These are phyloP conservation scores for Rhyacophila brunnea DNA, from an alignment of 1,140 invertebrate species.

Conservation along the genomic window DNA sequence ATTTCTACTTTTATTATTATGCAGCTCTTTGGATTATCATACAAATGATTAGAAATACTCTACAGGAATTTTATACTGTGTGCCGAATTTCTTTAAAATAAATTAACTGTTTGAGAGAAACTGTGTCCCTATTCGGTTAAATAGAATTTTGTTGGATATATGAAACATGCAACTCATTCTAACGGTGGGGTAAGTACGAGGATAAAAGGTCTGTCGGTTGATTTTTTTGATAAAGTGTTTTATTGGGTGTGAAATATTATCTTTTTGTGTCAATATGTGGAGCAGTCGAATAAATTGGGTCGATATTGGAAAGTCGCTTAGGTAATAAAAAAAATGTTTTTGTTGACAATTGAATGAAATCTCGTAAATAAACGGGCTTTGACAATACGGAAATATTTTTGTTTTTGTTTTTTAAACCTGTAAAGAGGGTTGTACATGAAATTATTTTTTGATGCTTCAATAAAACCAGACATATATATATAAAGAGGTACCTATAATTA, in stretches of 20 bases:
- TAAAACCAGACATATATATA: too few species aligned
- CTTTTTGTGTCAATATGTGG: slow-evolving; percentile 1
- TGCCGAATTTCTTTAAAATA: not conserved
- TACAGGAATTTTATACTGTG: not conserved
- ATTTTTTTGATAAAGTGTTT: not conserved
- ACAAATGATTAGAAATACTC: too few species aligned
- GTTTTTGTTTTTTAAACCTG: not conserved
- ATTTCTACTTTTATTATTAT: too few species aligned
- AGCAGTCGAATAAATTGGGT: slow-evolving; percentile 6
- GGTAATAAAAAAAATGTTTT: slow-evolving; percentile 5
- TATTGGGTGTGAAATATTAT: slow-evolving; percentile 13
- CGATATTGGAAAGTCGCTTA: slow-evolving; percentile 1
- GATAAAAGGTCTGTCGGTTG: too few species aligned
- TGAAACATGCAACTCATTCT: not conserved
- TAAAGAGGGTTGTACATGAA: too few species aligned
- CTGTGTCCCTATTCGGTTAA: not conserved
- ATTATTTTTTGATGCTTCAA: too few species aligned
- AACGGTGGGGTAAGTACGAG: too few species aligned
- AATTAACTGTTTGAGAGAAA: not conserved
- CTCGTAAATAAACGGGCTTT: not conserved
- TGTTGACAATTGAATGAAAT: not conserved
- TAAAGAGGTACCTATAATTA: too few species aligned
- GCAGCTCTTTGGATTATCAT: too few species aligned
- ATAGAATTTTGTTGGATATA: slow-evolving; percentile 1
- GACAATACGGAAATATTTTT: not conserved